Percentiles rank a stretch among this genome's conserved stretches.
phyloP scores from a whole-genome alignment of 2,797 vertebrate genomes.

The Mus minutoides region DNA sequence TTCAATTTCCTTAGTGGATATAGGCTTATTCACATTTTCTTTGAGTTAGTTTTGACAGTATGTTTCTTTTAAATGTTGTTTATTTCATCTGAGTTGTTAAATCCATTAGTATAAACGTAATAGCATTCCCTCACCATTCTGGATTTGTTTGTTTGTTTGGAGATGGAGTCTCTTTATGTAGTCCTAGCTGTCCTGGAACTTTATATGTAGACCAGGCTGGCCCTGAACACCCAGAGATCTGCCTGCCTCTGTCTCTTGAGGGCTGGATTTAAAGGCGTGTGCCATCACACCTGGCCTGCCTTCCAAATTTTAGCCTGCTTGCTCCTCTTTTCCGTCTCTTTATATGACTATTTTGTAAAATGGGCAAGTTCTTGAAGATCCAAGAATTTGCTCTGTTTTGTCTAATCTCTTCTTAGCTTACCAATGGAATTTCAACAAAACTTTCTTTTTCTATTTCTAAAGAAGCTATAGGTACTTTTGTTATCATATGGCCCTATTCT shows the following conservation, averaged over 20 bases:
- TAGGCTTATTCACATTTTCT: background rate
- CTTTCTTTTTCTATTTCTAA: background rate
- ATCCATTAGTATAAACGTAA: background rate
- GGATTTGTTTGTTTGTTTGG: background rate
- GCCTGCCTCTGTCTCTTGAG: background rate
- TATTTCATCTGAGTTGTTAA: background rate
- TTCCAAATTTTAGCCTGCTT: background rate
- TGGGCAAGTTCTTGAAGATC: background rate
- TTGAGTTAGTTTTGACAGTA: background rate
- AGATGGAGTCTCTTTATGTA: background rate
- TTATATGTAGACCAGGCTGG: background rate
- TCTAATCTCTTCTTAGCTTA: background rate
- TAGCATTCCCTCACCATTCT: background rate
- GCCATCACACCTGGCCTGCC: background rate
- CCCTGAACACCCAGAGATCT: background rate
- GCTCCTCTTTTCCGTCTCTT: background rate
- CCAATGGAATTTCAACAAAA: background rate
- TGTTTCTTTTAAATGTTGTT: background rate
- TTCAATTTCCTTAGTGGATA: background rate
- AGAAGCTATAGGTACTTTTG: background rate
- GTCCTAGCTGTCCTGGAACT: background rate
- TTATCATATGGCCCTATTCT: background rate
- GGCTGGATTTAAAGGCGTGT: background rate
- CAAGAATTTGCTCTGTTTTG: background rate
- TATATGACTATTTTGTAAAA: background rate